Conservation (phyloP, 1,140 invertebrate genomes). For the Odontomachus brunneus region DNA sequence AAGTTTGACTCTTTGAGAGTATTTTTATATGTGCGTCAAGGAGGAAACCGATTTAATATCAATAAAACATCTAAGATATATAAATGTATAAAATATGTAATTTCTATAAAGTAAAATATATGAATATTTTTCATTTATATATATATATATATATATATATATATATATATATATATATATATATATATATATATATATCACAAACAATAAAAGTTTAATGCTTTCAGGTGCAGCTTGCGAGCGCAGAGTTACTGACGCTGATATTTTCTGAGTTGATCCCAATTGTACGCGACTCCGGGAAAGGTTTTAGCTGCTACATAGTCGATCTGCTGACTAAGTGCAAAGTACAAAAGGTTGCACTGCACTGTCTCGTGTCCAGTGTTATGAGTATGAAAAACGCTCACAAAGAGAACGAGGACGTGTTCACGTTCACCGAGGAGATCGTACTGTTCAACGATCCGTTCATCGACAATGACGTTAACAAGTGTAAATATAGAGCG, state of each 20-base stretch:
- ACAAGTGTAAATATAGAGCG: constrained; percentile 87
- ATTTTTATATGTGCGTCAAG: too few species aligned
- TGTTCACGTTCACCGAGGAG: constrained; percentile 92
- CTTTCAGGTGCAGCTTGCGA: constrained; percentile 90
- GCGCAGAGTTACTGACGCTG: constrained; percentile 92
- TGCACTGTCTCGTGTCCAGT: constrained; percentile 93
- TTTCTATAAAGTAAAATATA: too few species aligned
- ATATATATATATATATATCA: neutral
- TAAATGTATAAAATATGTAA: too few species aligned
- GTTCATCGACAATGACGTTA: constrained; percentile 81
- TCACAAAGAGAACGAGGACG: constrained; percentile 84
- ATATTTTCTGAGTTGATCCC: constrained; percentile 92
- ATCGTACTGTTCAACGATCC: constrained; percentile 94
- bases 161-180: neutral
- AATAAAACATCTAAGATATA: too few species aligned
- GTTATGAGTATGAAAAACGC: constrained; percentile 88
- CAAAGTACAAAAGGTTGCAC: constrained; percentile 95
- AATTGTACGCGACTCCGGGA: constrained; percentile 93
- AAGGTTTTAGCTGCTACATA: constrained; percentile 93
- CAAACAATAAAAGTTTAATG: neutral
- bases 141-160: neutral
- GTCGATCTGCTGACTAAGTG: constrained; percentile 92
- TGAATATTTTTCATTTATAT: too few species aligned
- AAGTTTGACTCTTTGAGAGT: too few species aligned
- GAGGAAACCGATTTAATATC: too few species aligned